Base-by-base conservation (phyloP, 2,888 invertebrate genomes). In the Melieria omissa region DNA sequence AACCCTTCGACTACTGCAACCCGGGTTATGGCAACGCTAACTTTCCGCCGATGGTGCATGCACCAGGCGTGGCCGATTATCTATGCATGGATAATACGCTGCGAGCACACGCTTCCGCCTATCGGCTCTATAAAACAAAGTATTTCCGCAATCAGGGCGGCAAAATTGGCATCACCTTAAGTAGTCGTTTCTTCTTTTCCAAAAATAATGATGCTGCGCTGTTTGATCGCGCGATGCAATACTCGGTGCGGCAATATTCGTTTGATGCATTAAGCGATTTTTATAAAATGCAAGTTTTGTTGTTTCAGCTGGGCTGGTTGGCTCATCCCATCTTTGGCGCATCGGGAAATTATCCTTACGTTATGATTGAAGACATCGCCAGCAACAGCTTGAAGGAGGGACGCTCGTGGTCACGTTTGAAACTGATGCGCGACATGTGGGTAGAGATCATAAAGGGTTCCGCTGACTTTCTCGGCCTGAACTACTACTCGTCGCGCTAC, bases 61-160 rank as follows among this genome's bases (percentile, higher is more conserved):
- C 85, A 0, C 83, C 88, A 3, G 89, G 88, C 52, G 78, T 88
- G 5, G 89, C 87, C 4, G 88, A 88, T 29, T 90, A 90, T 72
- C 70, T 89, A 5, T 89, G 89, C 70, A 88, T 87, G n/a, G 88
- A 89, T 77, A 84, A 88, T 44, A 85, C 90, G 46, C 78, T 88
- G 0, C 64, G 87, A 10, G 90, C 91, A 0, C 92, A 93, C 80
- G 88, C 89, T 10, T 84, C 80, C 42, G 87, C 87, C 0, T 89
- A 88, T 77, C 82, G 84, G 8, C 75, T 86, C 4, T 89, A 89
- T 68, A 82, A 84, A 41, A 80, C 83, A 9, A 85, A 87, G 16
- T 88, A 86, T 75, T 87, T 82, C 47, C 65, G 80, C 0, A 70
- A 76, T 0, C 81, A 85, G 54, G 72, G 73, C 4, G 88, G 87